Evolutionary conservation across 2,888 invertebrate genomes (phyloP).

Genomic region (Melipona beecheii): DNA sequence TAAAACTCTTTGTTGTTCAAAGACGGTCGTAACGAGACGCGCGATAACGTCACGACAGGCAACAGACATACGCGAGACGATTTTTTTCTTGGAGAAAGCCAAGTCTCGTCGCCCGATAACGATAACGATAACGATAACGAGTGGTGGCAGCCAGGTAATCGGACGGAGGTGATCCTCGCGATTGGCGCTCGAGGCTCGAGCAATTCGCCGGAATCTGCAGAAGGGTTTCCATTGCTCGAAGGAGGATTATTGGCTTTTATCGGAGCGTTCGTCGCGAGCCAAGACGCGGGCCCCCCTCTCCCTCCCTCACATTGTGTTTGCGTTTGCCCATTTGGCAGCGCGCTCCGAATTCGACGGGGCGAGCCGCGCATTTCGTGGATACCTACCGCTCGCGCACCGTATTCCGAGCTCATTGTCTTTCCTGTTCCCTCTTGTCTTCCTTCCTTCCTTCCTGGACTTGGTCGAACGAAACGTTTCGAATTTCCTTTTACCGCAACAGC

Average conservation of each 20-base stretch:
- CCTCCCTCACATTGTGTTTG: slow-evolving; percentile 75
- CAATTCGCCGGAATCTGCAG: slow-evolving; percentile 20
- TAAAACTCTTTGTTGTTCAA: background rate
- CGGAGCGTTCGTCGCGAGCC: slow-evolving; percentile 75
- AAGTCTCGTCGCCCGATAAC: no score
- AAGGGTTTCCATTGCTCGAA: slow-evolving; percentile 73
- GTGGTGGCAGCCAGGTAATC: no score
- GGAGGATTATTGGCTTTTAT: slow-evolving; percentile 81
- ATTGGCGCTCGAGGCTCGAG: background rate
- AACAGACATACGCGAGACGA: background rate
- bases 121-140: no score
- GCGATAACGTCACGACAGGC: no score
- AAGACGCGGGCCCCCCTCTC: slow-evolving; percentile 69
- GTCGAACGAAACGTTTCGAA: no score
- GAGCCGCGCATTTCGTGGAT: slow-evolving; percentile 69
- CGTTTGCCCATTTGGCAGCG: slow-evolving; percentile 78
- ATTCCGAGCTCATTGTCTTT: slow-evolving; percentile 76
- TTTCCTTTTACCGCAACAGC: no score
- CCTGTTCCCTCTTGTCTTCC: slow-evolving; percentile 23
- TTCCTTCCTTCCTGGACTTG: no score
- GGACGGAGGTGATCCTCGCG: background rate
- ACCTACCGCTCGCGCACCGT: slow-evolving; percentile 58
- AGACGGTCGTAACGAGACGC: background rate
- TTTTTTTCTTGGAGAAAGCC: background rate
- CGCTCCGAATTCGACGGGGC: slow-evolving; percentile 74